These are phyloP conservation scores for Epizoanthus ramosus DNA, from an alignment of 92 coral and sea anemone genomes.

Conservation along the genomic window DNA sequence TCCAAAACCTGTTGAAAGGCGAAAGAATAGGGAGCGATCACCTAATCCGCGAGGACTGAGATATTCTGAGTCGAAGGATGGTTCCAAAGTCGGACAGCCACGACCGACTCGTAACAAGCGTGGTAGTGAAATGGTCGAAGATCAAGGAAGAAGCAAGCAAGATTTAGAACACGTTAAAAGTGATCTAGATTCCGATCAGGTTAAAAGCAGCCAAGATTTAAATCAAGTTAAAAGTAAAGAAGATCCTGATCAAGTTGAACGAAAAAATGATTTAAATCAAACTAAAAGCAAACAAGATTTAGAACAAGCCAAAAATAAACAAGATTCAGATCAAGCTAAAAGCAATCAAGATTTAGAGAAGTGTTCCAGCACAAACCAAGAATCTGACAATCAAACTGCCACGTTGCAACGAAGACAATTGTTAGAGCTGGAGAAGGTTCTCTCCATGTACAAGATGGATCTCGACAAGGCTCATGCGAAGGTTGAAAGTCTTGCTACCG, in stretches of 20 bases:
- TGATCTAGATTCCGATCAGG: too few species aligned
- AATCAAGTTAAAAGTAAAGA: too few species aligned
- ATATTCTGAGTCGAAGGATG: conserved; percentile 10
- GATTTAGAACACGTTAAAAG: too few species aligned
- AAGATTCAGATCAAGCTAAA: too few species aligned
- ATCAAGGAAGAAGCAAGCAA: neutral
- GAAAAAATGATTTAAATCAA: too few species aligned
- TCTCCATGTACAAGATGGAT: conserved; percentile 71
- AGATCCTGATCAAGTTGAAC: too few species aligned
- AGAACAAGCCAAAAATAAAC: too few species aligned
- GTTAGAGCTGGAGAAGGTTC: conserved; percentile 64
- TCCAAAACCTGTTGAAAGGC: conserved; percentile 39
- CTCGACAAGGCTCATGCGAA: conserved; percentile 71
- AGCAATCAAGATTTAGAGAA: conserved; percentile 23
- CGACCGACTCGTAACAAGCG: neutral
- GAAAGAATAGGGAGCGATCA: conserved; percentile 36
- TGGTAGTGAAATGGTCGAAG: neutral
- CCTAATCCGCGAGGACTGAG: conserved; percentile 9
- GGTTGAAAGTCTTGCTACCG: conserved; percentile 47
- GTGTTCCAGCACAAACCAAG: conserved; percentile 54
- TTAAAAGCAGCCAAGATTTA: neutral
- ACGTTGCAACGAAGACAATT: conserved; percentile 68
- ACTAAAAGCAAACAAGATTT: conserved; percentile 6
- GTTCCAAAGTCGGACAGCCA: neutral
- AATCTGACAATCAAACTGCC: conserved; percentile 65